These are phyloP conservation scores for Tychaedon coryphoeus DNA, from an alignment of 2,113 vertebrate species.

Conservation along the genomic window DNA sequence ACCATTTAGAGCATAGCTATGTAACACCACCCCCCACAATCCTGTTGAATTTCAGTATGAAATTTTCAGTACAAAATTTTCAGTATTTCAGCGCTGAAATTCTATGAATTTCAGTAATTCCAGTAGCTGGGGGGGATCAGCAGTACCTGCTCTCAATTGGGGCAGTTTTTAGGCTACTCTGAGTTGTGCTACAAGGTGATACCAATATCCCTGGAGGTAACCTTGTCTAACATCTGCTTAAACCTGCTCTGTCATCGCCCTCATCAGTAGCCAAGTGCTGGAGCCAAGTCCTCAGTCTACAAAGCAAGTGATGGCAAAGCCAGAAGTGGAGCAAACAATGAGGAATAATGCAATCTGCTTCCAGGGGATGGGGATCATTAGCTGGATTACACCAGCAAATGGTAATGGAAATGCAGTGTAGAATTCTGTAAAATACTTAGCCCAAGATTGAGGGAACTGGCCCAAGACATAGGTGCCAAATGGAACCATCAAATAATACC, in stretches of 20 bases:
- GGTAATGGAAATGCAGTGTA: slow-evolving; percentile 18
- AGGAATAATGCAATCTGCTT: slow-evolving; percentile 43
- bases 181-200: background rate
- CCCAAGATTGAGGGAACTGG: background rate
- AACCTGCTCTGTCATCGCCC: background rate
- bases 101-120: background rate
- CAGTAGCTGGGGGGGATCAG: background rate
- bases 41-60: background rate
- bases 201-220: background rate
- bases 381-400: slow-evolving; percentile 37
- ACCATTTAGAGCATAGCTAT: background rate
- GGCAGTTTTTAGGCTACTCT: background rate
- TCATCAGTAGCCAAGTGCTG: background rate
- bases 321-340: slow-evolving; percentile 20
- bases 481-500: background rate
- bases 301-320: background rate
- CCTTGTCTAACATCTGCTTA: background rate
- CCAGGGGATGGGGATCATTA: slow-evolving; percentile 44
- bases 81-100: too few relatives aligned
- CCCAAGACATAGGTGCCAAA: slow-evolving; percentile 17
- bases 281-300: background rate
- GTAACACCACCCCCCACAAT: background rate
- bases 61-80: too few relatives aligned
- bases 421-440: slow-evolving; percentile 42
- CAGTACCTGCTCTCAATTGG: background rate